phyloP scores from a whole-genome alignment of 2,888 invertebrate species.

The Antheraea assamensis region DNA sequence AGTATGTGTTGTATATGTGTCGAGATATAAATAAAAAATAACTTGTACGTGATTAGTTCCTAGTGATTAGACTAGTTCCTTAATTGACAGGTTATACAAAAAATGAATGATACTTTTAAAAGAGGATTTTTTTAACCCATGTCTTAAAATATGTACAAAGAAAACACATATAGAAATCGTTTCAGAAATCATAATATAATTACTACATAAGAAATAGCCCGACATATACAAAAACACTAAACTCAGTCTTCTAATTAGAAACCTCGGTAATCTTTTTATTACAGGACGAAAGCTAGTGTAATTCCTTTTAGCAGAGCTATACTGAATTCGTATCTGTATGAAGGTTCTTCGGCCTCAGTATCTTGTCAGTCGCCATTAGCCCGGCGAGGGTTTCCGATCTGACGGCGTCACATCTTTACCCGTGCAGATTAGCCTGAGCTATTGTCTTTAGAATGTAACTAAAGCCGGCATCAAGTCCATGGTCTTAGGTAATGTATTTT shows the following conservation, averaged over 20 bases:
- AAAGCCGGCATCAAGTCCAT: neutral
- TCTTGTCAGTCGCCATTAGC: slow-evolving; percentile 11
- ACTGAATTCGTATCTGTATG: neutral
- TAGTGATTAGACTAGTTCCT: no score
- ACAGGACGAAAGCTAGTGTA: neutral
- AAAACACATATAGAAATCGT: no score
- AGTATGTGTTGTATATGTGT: no score
- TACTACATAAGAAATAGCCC: no score
- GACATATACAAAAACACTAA: no score
- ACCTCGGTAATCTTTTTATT: neutral
- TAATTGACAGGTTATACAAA: no score
- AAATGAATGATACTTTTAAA: no score
- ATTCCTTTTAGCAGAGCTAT: neutral
- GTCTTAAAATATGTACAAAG: no score
- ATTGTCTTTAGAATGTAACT: neutral
- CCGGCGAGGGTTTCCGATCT: slow-evolving; percentile 1
- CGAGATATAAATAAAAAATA: no score
- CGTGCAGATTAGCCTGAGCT: neutral
- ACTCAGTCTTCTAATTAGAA: neutral
- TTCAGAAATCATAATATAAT: no score
- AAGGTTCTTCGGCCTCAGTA: neutral
- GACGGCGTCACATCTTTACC: neutral
- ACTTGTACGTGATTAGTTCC: no score
- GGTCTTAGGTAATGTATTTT: neutral
- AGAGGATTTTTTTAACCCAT: no score